Conservation (phyloP, 2,888 invertebrate genomes). For the Zhuqinia jingwanae region DNA sequence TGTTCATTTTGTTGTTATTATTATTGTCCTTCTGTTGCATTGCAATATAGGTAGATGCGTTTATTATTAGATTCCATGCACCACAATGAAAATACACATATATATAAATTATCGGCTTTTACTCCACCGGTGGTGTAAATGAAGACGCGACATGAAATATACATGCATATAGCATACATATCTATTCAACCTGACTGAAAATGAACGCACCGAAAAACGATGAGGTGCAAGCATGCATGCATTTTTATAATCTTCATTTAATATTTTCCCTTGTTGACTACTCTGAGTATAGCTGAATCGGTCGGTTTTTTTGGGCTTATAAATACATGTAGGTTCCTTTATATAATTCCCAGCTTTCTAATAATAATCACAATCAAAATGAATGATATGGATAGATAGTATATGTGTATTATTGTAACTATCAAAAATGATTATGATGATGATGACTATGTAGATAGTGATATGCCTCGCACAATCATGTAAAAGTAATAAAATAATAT, state of each 20-base stretch:
- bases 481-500: no score
- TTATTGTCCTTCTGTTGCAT: neutral
- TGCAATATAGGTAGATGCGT: neutral
- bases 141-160: neutral
- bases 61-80: no score
- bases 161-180: no score
- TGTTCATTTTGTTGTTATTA: neutral
- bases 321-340: no score
- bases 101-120: no score
- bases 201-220: conserved; percentile 17
- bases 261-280: neutral
- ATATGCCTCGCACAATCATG: no score
- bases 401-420: neutral
- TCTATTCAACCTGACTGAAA: neutral
- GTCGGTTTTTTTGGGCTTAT: neutral
- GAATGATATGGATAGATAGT: conserved; percentile 3
- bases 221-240: neutral
- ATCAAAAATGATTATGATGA: neutral
- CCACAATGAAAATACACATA: no score
- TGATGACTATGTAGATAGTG: conserved; percentile 8
- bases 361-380: conserved; percentile 6
- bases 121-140: neutral
- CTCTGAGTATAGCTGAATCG: neutral
- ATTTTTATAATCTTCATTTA: conserved; percentile 32
- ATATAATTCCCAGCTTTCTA: no score